Conservation (phyloP, 1,140 invertebrate genomes). For the Rhopalosiphum maidis region DNA sequence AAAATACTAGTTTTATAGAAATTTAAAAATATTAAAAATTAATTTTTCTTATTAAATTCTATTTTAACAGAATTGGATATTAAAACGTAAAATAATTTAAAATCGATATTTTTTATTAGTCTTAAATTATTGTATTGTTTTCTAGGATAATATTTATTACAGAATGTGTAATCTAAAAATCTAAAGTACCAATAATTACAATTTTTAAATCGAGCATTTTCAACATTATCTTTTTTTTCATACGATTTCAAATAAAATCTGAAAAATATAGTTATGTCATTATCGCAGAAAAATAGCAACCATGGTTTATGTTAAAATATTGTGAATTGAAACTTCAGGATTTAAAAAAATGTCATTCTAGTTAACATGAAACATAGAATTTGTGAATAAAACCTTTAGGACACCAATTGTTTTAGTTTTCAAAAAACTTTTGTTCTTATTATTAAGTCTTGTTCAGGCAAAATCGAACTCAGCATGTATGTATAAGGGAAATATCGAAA, state of each 20-base stretch:
- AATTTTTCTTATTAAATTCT: too few species aligned
- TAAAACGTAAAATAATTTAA: not conserved
- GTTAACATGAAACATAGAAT: not conserved
- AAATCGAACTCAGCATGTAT: too few species aligned
- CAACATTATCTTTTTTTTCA: not conserved
- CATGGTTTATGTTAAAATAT: not conserved
- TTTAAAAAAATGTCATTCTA: not conserved
- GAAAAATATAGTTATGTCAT: not conserved
- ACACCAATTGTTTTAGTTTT: not conserved
- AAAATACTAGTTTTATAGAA: too few species aligned
- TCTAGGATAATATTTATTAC: not conserved
- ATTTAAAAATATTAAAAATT: too few species aligned
- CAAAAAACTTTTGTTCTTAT: not conserved
- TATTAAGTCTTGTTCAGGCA: not conserved
- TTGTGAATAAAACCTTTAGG: not conserved
- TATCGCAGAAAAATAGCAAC: not conserved
- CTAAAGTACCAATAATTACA: not conserved
- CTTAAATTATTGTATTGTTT: not conserved
- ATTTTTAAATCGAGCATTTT: not conserved
- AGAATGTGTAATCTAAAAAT: not conserved
- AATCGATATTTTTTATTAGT: not conserved
- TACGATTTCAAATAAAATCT: not conserved
- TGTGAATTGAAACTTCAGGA: not conserved
- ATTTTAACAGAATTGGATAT: not conserved
- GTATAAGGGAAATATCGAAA: not conserved